phyloP scores from a whole-genome alignment of 2,888 invertebrate genomes.

The Branchipolynoe longqiensis region DNA sequence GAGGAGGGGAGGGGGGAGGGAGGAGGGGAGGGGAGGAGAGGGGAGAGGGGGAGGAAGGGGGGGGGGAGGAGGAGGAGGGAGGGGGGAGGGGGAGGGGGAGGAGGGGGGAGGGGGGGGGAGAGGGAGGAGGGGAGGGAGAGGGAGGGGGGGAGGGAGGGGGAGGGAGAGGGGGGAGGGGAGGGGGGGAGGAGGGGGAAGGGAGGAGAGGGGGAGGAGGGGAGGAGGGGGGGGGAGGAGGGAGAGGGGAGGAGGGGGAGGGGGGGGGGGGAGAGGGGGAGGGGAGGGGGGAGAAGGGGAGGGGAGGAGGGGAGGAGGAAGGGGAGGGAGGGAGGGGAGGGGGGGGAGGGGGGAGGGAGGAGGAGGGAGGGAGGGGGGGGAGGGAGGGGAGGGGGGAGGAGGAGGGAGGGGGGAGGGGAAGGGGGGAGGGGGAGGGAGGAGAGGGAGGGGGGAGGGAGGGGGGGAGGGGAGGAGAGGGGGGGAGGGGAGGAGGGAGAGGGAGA shows the following conservation, averaged over 20 bases:
- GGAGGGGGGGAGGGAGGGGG: not conserved
- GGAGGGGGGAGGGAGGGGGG: not conserved
- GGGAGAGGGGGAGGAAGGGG: not conserved
- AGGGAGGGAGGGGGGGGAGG: too few relatives aligned
- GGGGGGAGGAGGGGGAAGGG: too few relatives aligned
- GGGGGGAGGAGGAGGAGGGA: slow-evolving; percentile 1
- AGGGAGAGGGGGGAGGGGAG: slow-evolving; percentile 13
- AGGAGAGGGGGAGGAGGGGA: not conserved
- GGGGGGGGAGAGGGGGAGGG: too few relatives aligned
- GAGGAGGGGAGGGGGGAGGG: not conserved
- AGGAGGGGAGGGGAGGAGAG: not conserved
- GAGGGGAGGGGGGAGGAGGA: too few relatives aligned
- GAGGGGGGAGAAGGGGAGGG: not conserved
- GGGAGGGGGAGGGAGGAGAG: too few relatives aligned
- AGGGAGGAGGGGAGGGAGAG: too few relatives aligned
- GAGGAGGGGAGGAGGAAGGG: too few relatives aligned
- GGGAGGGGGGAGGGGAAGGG: not conserved
- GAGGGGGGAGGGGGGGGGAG: not conserved
- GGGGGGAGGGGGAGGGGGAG: too few relatives aligned
- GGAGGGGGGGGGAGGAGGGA: slow-evolving; percentile 1
- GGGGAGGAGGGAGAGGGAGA: too few relatives aligned
- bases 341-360: not conserved
- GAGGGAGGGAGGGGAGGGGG: too few relatives aligned
- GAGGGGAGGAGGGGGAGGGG: not conserved
- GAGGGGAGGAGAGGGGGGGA: not conserved